Conservation (phyloP, 2,888 invertebrate genomes). For the Eupithecia inturbata region DNA sequence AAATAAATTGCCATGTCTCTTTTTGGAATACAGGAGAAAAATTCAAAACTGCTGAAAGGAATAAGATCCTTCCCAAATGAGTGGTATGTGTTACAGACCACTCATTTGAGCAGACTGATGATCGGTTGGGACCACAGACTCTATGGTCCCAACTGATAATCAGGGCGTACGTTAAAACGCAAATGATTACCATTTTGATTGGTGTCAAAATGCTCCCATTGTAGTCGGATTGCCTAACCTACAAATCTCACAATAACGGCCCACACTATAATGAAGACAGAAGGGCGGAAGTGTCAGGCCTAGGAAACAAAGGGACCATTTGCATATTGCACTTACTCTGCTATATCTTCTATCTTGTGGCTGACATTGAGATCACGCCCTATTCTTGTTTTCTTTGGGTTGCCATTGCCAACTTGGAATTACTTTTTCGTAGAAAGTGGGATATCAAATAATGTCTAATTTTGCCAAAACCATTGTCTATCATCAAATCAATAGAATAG, state of each 20-base stretch:
- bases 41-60: too few species aligned
- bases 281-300: slow-evolving; percentile 50
- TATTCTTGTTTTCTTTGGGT: slow-evolving; percentile 26
- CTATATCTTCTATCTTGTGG: slow-evolving; percentile 33
- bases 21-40: too few species aligned
- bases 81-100: too few species aligned
- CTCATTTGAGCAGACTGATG: too few species aligned
- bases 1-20: too few species aligned
- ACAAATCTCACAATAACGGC: slow-evolving; percentile 29
- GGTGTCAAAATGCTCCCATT: slow-evolving; percentile 34
- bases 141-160: not conserved
- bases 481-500: too few species aligned
- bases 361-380: slow-evolving; percentile 37
- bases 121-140: too few species aligned
- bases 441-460: not conserved
- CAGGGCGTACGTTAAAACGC: not conserved
- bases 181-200: not conserved
- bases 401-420: not conserved
- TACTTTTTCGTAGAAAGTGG: slow-evolving; percentile 1
- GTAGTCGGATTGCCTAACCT: not conserved
- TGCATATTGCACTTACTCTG: slow-evolving; percentile 55
- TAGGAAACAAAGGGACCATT: slow-evolving; percentile 53
- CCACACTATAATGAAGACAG: slow-evolving; percentile 41
- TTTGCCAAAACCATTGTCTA: not conserved
- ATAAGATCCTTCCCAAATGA: not conserved